A percentile compares a stretch with the other conserved stretches of the same genome.
These are phyloP conservation scores for Aporophyla lueneburgensis DNA, from an alignment of 2,888 invertebrate genomes.

Conservation along the genomic window DNA sequence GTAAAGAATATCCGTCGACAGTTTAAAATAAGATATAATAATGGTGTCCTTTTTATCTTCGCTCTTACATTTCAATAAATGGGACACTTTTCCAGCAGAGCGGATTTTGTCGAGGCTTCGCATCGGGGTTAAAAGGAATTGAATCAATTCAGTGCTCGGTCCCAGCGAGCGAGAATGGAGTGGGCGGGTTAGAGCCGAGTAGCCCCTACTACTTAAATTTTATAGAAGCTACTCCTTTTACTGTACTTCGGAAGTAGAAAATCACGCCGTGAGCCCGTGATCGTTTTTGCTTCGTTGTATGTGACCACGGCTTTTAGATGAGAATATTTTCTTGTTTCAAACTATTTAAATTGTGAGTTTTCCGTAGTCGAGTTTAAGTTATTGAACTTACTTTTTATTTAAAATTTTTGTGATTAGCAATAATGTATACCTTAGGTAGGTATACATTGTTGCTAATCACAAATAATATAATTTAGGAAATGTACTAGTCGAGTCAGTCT, in stretches of 20 bases:
- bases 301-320: no score
- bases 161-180: conserved; percentile 63
- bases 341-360: no score
- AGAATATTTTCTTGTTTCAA: no score
- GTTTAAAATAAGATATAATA: not conserved
- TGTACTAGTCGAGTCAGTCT: no score
- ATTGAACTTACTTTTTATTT: no score
- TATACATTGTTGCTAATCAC: no score
- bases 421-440: no score
- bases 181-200: conserved; percentile 61
- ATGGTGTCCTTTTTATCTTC: conserved; percentile 10
- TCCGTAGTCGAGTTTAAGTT: no score
- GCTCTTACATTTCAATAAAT: conserved; percentile 65
- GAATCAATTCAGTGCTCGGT: conserved; percentile 83
- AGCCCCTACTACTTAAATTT: conserved; percentile 54
- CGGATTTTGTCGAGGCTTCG: conserved; percentile 79
- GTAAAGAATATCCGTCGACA: not conserved
- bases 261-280: no score
- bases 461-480: no score
- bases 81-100: conserved; percentile 75
- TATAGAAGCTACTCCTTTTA: not conserved
- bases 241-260: not conserved
- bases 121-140: conserved; percentile 81
- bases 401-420: no score
- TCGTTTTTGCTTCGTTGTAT: no score